Base-by-base conservation (phyloP, 2,797 vertebrate species). In the Podargus strigoides region DNA sequence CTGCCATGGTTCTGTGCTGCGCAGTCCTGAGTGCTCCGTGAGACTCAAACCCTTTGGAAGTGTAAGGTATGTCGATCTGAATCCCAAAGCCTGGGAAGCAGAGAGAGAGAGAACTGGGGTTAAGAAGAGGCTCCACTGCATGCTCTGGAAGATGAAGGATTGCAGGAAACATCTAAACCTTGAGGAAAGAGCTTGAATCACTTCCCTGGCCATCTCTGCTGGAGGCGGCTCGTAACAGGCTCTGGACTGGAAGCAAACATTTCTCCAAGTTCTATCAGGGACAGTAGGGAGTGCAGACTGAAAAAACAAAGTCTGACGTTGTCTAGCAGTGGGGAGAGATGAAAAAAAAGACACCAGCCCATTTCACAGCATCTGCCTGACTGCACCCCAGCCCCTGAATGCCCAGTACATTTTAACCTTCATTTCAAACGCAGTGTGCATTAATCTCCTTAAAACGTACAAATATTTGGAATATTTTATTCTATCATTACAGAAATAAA, bases 221-320 rank as follows among this genome's bases (percentile, higher is more conserved):
- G 12, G 32, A 42, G 44, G 58, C 20, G 86, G 50, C 23, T 72
- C 32, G 0, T 44, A 79, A 69, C 39, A 78, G 28, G 44, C 30
- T 81, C 76, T 53, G 36, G 83, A 76, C 62, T 66, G 69, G 32
- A 87, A 59, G 50, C 22, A 84, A 90, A 91, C 24, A 70, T 63
- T 81, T 67, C 44, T 82, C 28, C 34, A 64, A 34, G 26, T 66
- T 55, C 2, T 55, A 8, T 32, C 47, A 72, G 23, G 24, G 58
- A 52, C 32, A 30, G 7, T 46, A 39, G 2, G n/a, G 44, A 59
- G 21, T 1, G 4, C 27, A 72, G 60, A 23, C 9, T 12, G 15
- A 44, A 86, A 66, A 36, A 6, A 49, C 3, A 6, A 55, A 76
- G 32, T 10, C 72, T 77, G 27, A 76, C 66, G n/a, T 42, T 76